These are phyloP conservation scores for Sebastes fasciatus DNA, from an alignment of 2,113 vertebrate species.

Conservation along the genomic window DNA sequence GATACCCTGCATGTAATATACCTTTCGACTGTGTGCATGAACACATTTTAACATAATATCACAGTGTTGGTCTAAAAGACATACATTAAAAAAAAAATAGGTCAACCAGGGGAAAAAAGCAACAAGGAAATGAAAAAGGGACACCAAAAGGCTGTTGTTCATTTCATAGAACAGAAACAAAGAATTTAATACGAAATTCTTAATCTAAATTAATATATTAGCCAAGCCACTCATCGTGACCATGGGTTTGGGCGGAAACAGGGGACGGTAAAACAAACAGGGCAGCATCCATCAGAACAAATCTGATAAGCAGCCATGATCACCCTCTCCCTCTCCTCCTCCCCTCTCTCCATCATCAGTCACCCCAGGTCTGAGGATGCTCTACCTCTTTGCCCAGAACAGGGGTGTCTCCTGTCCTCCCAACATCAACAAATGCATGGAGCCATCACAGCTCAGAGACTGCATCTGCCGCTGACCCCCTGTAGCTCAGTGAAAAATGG, in stretches of 20 bases:
- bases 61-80: not conserved
- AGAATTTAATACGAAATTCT: not conserved
- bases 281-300: constrained; percentile 34
- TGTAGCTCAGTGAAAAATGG: constrained; percentile 71
- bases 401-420: constrained; percentile 64
- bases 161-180: not conserved
- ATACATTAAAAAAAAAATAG: constrained; percentile 19
- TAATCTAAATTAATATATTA: not conserved
- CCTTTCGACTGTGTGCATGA: not conserved
- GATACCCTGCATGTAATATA: not conserved
- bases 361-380: constrained; percentile 43
- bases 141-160: not conserved
- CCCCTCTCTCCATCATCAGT: constrained; percentile 45
- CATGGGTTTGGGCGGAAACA: not conserved
- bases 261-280: constrained; percentile 8
- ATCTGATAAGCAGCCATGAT: constrained; percentile 47
- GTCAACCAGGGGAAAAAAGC: not conserved
- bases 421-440: constrained; percentile 12
- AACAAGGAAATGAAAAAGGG: not conserved
- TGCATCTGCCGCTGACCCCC: constrained; percentile 75
- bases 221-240: not conserved
- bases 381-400: constrained; percentile 25
- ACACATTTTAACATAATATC: not conserved
- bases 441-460: constrained; percentile 20
- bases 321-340: constrained; percentile 11